These are phyloP conservation scores for Catharus minimus DNA, from an alignment of 2,113 vertebrate genomes.

Conservation along the genomic window DNA sequence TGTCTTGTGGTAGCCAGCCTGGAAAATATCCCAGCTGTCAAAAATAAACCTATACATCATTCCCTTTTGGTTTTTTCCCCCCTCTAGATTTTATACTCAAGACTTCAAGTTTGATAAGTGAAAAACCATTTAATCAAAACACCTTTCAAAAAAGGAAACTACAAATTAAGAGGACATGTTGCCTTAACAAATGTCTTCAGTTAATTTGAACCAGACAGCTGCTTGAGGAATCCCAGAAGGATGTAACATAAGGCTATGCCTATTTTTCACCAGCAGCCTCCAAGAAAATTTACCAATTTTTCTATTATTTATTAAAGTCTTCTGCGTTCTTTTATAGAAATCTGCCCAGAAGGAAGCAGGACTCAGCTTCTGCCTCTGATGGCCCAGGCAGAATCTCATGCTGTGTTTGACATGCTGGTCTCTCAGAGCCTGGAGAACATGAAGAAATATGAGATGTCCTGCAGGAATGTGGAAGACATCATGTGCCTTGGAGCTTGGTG, in stretches of 20 bases:
- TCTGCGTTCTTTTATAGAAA: background rate
- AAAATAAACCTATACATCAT: background rate
- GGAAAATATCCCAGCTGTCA: background rate
- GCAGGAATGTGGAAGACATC: background rate
- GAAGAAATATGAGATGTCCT: constrained; percentile 8
- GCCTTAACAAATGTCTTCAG: background rate
- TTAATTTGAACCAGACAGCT: background rate
- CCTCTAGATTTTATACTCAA: background rate
- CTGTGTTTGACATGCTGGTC: background rate
- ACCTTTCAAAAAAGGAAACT: background rate
- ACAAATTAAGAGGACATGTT: background rate
- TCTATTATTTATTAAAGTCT: background rate
- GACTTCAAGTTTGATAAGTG: background rate
- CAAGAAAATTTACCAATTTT: background rate
- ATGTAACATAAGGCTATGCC: background rate
- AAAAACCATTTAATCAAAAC: background rate
- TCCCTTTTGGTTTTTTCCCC: background rate
- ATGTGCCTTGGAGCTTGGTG: background rate
- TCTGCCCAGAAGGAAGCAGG: background rate
- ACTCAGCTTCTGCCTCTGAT: background rate
- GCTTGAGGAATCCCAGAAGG: background rate
- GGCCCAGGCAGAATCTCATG: rapidly evolving
- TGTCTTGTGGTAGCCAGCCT: background rate
- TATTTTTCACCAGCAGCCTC: background rate
- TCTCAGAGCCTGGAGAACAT: constrained; percentile 11